phyloP scores from a whole-genome alignment of 2,888 invertebrate genomes.

The Meloe dianella region DNA sequence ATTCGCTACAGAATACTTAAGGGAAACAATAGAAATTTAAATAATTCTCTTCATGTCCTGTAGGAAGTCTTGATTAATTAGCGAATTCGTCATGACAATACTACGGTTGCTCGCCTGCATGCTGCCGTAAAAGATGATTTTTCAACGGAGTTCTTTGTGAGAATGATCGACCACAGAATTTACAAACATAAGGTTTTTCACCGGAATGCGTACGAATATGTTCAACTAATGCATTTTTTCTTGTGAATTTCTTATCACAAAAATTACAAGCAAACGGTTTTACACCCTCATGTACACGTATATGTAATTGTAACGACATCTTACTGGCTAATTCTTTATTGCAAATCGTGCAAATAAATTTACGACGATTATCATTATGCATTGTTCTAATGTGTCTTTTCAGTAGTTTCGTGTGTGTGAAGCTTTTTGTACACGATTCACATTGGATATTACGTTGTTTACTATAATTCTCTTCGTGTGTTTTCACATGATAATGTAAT shows the following conservation, averaged over 20 bases:
- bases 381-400: background rate
- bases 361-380: background rate
- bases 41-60: too few relatives aligned
- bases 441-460: background rate
- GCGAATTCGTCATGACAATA: slow-evolving; percentile 23
- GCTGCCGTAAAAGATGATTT: slow-evolving; percentile 24
- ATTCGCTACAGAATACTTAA: too few relatives aligned
- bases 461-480: background rate
- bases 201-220: slow-evolving; percentile 45
- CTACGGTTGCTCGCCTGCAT: slow-evolving; percentile 30
- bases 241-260: slow-evolving; percentile 18
- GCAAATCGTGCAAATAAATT: background rate
- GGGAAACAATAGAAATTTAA: too few relatives aligned
- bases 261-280: slow-evolving; percentile 12
- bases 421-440: background rate
- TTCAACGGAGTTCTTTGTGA: slow-evolving; percentile 18
- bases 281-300: slow-evolving; percentile 4
- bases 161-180: slow-evolving; percentile 33
- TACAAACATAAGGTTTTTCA: slow-evolving; percentile 39
- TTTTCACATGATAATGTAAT: background rate
- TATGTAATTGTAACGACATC: slow-evolving; percentile 33
- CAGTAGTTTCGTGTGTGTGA: background rate
- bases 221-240: background rate
- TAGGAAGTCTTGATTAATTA: too few relatives aligned
- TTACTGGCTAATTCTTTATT: background rate